Evolutionary conservation across 2,113 vertebrate species (phyloP).

Genomic region (Gymnogyps californianus): DNA sequence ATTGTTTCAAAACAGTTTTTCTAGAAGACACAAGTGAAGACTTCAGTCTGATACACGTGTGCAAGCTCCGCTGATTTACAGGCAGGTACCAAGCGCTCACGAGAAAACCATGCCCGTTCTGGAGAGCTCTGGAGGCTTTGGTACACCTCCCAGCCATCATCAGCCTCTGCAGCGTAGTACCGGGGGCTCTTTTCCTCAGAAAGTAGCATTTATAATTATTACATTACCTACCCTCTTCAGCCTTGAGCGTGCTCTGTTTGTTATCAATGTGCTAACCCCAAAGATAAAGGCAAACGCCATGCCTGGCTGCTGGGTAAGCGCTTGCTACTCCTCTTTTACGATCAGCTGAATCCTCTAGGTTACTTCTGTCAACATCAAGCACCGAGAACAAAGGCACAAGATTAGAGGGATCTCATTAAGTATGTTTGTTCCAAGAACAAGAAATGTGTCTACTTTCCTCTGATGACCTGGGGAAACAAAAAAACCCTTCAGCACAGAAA

Average conservation of each 20-base stretch:
- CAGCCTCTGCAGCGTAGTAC: accelerated
- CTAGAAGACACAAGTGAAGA: neutral
- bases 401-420: neutral
- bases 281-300: accelerated
- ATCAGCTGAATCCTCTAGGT: neutral
- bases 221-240: neutral
- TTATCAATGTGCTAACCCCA: neutral
- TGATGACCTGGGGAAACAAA: slow-evolving; percentile 32
- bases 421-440: neutral
- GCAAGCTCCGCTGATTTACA: neutral
- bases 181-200: accelerated
- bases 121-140: neutral
- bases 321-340: neutral
- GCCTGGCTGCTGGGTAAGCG: neutral
- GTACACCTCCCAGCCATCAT: neutral
- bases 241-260: neutral
- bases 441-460: neutral
- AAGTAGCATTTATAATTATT: accelerated
- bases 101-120: accelerated
- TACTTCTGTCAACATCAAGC: neutral
- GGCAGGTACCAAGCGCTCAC: accelerated
- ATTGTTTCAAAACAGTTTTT: neutral
- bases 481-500: slow-evolving; percentile 6
- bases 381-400: neutral
- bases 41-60: accelerated